These are phyloP conservation scores for Lathamus discolor DNA, from an alignment of 2,113 vertebrate genomes.

Conservation along the genomic window DNA sequence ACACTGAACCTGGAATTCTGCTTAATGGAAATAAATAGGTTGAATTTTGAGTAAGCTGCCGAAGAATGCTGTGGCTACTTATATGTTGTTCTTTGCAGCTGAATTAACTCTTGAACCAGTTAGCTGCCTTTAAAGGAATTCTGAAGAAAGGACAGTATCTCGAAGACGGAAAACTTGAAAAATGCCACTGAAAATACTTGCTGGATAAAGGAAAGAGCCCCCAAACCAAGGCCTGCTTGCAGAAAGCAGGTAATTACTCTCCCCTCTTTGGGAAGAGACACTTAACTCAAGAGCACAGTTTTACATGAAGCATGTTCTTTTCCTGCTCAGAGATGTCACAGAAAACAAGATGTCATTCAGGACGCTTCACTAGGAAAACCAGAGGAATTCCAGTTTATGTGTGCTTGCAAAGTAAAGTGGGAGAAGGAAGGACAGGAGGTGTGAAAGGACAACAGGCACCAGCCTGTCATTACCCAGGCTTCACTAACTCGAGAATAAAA, in stretches of 20 bases:
- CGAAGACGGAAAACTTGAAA: background rate
- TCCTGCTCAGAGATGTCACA: background rate
- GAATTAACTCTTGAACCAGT: background rate
- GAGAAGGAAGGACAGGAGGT: constrained; percentile 7
- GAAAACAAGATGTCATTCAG: background rate
- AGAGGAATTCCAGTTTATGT: background rate
- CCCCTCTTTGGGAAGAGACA: background rate
- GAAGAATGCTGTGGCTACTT: background rate
- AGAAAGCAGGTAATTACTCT: background rate
- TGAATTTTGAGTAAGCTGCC: background rate
- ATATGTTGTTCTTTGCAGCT: background rate
- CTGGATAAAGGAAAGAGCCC: background rate
- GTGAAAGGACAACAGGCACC: background rate
- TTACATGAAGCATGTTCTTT: background rate
- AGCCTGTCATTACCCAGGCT: background rate
- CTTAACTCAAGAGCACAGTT: background rate
- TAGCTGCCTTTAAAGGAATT: background rate
- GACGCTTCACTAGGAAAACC: background rate
- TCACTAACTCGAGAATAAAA: background rate
- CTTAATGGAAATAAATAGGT: background rate
- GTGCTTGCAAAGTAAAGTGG: background rate
- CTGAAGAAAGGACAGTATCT: background rate
- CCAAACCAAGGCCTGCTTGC: background rate
- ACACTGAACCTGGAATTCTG: background rate
- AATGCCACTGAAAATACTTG: background rate